phyloP scores from a whole-genome alignment of 2,113 vertebrate species.

The Notiomystis cincta region DNA sequence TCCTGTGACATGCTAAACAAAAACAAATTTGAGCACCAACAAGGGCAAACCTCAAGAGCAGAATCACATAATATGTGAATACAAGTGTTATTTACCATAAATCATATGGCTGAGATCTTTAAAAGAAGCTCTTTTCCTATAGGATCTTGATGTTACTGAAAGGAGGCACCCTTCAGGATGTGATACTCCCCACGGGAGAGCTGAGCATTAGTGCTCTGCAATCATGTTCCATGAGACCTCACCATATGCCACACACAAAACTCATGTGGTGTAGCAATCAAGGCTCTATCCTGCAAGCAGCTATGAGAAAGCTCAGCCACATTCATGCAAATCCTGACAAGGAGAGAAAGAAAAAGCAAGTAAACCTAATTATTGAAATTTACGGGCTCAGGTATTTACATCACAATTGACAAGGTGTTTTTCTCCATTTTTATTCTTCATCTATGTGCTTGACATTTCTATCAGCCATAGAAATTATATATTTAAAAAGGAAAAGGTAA shows the following conservation, averaged over 20 bases:
- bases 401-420: background rate
- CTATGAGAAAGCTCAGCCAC: background rate
- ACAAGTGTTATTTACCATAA: constrained; percentile 16
- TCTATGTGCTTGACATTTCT: background rate
- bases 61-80: background rate
- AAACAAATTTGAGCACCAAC: background rate
- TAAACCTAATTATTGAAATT: background rate
- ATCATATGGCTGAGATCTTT: background rate
- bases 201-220: background rate
- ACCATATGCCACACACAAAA: background rate
- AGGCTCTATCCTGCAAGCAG: background rate
- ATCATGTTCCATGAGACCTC: background rate
- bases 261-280: background rate
- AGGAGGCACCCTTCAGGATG: background rate
- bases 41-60: background rate
- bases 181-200: background rate
- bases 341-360: background rate
- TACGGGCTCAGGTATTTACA: background rate
- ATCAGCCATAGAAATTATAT: background rate
- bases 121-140: background rate
- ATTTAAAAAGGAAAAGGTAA: background rate
- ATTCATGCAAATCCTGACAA: background rate
- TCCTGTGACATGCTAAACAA: background rate
- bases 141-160: background rate
- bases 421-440: background rate